Percentiles rank a stretch among this genome's conserved stretches.
Conservation (phyloP, 2,888 invertebrate genomes). For the Rhingia campestris region DNA sequence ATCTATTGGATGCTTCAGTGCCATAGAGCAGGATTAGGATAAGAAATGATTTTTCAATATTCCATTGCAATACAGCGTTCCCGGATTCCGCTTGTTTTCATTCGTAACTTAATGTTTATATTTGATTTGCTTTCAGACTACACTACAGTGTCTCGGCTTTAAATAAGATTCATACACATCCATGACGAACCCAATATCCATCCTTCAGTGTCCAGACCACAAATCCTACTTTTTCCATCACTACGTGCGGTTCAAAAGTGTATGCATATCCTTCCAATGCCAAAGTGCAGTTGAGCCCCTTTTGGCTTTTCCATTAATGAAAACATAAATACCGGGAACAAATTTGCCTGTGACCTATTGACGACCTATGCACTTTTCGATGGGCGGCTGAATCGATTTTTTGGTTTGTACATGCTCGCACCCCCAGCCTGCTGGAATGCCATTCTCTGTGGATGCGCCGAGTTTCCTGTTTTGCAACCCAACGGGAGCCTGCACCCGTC, state of each 20-base stretch:
- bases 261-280: not conserved
- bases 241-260: not conserved
- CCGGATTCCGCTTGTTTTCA: no score
- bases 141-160: no score
- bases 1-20: no score
- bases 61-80: no score
- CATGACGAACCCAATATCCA: no score
- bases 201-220: no score
- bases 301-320: slow-evolving; percentile 38
- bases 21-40: no score
- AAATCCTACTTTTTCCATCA: no score
- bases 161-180: no score
- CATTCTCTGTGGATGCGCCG: not conserved
- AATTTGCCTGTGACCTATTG: slow-evolving; percentile 33
- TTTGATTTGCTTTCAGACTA: no score
- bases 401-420: not conserved
- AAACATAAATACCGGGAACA: slow-evolving; percentile 14
- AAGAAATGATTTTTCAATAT: no score
- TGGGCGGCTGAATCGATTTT: slow-evolving; percentile 10
- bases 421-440: not conserved
- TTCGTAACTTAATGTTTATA: no score
- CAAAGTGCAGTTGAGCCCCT: slow-evolving; percentile 7
- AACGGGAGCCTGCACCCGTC: not conserved
- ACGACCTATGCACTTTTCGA: slow-evolving; percentile 12
- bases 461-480: not conserved